A percentile compares a stretch with the other conserved stretches of the same genome.
Conservation (phyloP, 2,113 vertebrate species). For the Colius striatus region DNA sequence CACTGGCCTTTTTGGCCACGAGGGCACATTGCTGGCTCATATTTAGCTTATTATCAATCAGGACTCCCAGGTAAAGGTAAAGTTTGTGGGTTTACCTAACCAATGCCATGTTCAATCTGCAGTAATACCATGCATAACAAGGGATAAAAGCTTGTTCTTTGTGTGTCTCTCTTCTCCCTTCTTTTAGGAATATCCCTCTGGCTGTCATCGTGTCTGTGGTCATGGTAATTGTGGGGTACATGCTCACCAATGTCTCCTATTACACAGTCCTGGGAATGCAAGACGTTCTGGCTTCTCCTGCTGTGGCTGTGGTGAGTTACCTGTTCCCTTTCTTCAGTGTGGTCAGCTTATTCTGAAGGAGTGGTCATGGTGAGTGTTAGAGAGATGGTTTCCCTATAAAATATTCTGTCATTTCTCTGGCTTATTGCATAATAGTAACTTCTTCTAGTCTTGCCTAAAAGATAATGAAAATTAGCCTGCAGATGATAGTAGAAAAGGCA, state of each 20-base stretch:
- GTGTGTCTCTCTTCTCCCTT: background rate
- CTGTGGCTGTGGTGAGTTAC: slow-evolving; percentile 75
- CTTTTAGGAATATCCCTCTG: slow-evolving; percentile 72
- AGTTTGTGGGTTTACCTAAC: background rate
- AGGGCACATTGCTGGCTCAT: no score
- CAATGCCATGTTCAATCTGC: background rate
- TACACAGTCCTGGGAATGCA: slow-evolving; percentile 69
- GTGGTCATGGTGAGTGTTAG: background rate
- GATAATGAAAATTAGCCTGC: background rate
- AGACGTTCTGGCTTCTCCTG: slow-evolving; percentile 73
- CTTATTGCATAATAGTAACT: background rate
- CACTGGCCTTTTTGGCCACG: no score
- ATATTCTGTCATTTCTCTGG: background rate
- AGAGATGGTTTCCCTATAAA: background rate
- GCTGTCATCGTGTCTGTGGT: slow-evolving; percentile 73
- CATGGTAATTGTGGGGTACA: slow-evolving; percentile 70
- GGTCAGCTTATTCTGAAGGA: background rate
- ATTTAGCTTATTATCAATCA: no score
- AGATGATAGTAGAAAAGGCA: background rate
- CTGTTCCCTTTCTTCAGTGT: background rate
- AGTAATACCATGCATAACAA: background rate
- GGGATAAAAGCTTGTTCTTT: background rate
- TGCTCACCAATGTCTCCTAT: slow-evolving; percentile 76
- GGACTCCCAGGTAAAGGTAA: no score
- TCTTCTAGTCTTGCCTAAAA: background rate